Conservation (phyloP, 2,113 vertebrate species). For the Merops nubicus region DNA sequence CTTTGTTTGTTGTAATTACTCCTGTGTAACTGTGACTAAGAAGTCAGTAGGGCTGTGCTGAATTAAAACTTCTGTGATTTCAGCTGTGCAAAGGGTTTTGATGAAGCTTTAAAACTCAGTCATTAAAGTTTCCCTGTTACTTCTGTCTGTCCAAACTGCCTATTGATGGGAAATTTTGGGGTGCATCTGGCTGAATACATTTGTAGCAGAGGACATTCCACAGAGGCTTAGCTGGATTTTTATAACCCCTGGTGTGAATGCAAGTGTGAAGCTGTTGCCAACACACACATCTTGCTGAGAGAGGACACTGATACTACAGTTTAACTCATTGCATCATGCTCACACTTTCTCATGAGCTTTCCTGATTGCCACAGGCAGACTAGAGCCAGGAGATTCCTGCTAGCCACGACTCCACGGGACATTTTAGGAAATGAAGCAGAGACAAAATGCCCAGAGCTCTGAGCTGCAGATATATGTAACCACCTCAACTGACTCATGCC, state of each 20-base stretch:
- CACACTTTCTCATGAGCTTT: background rate
- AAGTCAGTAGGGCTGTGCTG: background rate
- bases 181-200: background rate
- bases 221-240: background rate
- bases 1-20: background rate
- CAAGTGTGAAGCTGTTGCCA: background rate
- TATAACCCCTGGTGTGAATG: rapidly evolving
- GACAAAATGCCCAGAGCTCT: background rate
- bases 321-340: background rate
- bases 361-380: background rate
- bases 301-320: rapidly evolving
- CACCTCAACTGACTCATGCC: background rate
- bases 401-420: rapidly evolving
- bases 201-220: background rate
- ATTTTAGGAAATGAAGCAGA: background rate
- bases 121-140: background rate
- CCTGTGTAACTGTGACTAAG: background rate
- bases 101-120: background rate
- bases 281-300: background rate
- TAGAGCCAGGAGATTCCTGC: background rate
- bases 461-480: background rate
- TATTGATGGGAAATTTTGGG: background rate
- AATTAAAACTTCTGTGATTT: background rate
- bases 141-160: background rate
- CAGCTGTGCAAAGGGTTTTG: background rate